Percentiles rank a stretch among this genome's conserved stretches.
These are phyloP conservation scores for Gymnocypris eckloni DNA, from an alignment of 2,797 vertebrate species.

Conservation along the genomic window DNA sequence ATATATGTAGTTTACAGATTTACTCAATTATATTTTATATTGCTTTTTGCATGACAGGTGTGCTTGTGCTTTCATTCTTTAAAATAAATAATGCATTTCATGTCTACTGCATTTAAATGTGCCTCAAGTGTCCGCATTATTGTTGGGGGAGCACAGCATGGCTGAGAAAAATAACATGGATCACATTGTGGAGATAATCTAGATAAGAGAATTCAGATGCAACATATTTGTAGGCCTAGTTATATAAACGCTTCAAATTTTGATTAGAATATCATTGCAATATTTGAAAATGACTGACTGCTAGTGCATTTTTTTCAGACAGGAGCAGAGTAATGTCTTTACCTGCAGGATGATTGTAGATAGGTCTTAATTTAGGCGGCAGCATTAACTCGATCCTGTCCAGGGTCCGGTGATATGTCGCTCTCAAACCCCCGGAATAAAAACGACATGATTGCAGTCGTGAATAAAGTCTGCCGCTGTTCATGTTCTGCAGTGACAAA, in stretches of 20 bases:
- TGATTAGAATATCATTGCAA: neutral
- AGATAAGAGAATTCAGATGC: neutral
- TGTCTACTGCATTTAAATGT: neutral
- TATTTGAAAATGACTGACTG: neutral
- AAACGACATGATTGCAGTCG: constrained; percentile 25
- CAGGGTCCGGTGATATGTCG: constrained; percentile 80
- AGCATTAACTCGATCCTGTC: constrained; percentile 82
- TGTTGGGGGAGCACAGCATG: neutral
- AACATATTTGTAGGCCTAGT: neutral
- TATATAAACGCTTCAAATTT: neutral
- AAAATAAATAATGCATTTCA: neutral
- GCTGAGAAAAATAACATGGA: neutral
- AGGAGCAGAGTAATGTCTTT: constrained; percentile 49
- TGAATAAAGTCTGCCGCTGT: neutral
- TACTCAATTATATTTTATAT: neutral
- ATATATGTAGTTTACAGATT: neutral
- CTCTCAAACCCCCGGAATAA: constrained; percentile 69
- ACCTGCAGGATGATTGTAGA: constrained; percentile 89
- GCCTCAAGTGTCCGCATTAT: neutral
- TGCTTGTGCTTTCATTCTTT: neutral
- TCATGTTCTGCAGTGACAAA: constrained; percentile 21
- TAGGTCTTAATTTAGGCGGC: constrained; percentile 80
- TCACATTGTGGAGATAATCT: neutral
- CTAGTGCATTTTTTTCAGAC: neutral
- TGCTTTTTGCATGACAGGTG: neutral